Evolutionary conservation across 2,797 vertebrate species (phyloP), one percentile per base, ranked within the genome.

Genomic region (Carapus acus): DNA sequence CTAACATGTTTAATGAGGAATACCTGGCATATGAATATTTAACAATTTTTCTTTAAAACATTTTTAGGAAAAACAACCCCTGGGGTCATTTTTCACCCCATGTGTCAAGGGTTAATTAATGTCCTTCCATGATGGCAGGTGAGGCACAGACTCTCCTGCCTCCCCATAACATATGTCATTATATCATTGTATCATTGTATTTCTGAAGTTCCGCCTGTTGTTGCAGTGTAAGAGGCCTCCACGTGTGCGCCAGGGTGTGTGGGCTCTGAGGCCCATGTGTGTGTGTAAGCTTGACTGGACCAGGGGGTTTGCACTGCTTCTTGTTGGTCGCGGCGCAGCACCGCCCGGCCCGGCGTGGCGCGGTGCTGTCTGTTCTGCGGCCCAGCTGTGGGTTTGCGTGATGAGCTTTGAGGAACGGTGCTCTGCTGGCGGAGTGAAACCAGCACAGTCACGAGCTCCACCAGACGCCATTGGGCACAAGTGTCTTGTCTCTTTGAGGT

Each of bases 351-450:
- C n/a, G n/a, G n/a, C 82, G 80, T 47, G 45, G 79, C 36, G 51
- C 62, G 60, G 72, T 70, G 62, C 58, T 71, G 83, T 83, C 76
- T 88, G 81, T 85, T 79, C 82, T 87, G 84, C 84, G 77, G 83
- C 79, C 84, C 87, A 88, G 85, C 80, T 88, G 86, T 87, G 86
- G 83, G 70, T 88, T n/a, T 87, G 84, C 86, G 84, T 89, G 85
- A 84, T 84, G 81, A 79, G 75, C 71, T 84, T 70, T 76, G 78
- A 74, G 77, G 83, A 86, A 69, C 77, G 76, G 82, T 80, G 74
- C 74, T 83, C 85, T 82, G 79, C 79, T 85, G 76, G 86, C 43
- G 54, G 80, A 88, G 80, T 82, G 87, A 87, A 89, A 85, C 83
- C 84, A 85, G 54, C 82, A 27, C 82, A 84, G 85, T 87, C 87